phyloP scores from a whole-genome alignment of 2,113 vertebrate species.

The Catharus fuscescens region DNA sequence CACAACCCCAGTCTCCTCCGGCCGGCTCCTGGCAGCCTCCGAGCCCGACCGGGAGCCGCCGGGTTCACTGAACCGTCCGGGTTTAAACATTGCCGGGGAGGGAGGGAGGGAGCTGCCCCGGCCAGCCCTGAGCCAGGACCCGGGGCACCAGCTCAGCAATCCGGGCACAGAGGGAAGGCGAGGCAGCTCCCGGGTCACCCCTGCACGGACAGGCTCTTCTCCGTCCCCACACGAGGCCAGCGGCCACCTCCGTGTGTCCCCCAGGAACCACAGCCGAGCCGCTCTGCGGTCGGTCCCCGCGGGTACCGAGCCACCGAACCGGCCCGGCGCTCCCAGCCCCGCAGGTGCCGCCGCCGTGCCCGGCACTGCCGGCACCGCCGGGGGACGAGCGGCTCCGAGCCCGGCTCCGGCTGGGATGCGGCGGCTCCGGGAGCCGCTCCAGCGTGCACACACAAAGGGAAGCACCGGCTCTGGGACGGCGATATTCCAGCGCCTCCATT shows the following conservation, averaged over 20 bases:
- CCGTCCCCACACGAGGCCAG: background rate
- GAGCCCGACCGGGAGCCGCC: accelerated
- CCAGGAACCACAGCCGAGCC: accelerated
- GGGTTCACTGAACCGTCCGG: accelerated
- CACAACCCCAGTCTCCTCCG: accelerated
- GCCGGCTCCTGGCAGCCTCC: background rate
- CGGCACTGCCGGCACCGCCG: background rate
- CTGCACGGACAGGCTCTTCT: background rate
- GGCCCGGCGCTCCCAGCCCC: background rate
- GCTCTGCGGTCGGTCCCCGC: accelerated
- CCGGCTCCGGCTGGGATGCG: background rate
- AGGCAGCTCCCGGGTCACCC: background rate
- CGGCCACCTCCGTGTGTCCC: background rate
- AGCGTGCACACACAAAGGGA: background rate
- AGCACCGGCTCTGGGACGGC: background rate
- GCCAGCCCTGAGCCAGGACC: background rate
- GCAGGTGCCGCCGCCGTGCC: background rate
- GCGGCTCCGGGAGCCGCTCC: background rate
- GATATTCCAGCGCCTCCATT: background rate
- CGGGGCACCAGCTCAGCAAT: background rate
- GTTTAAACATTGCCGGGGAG: background rate
- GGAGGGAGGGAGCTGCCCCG: background rate
- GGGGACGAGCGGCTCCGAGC: background rate
- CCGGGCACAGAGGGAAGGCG: background rate
- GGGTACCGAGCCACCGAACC: accelerated